Base-by-base conservation (phyloP, 2,113 vertebrate species). In the Silurus meridionalis region DNA sequence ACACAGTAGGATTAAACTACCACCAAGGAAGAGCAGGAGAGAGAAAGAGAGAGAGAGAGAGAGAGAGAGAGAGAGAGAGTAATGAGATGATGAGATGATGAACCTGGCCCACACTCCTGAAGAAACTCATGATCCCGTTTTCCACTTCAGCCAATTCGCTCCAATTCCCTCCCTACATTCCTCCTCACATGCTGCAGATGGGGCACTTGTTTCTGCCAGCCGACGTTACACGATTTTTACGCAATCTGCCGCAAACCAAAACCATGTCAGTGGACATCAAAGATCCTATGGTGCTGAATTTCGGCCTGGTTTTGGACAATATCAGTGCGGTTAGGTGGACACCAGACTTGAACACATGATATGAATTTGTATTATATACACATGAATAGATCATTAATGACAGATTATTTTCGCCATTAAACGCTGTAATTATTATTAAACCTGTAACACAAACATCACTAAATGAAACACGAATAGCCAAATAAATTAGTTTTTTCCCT, bases 21-120 rank as follows among this genome's bases (percentile, higher is more conserved):
- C 78, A 79, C 52, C 53, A 23, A 74, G 71, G 58, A 53, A 58
- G 75, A 55, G 75, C 14, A 48, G 25, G 50, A 75, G 72, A 75
- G 48, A 50, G 71, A 79, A 52, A 57, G 75, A 55, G 74, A 75
- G 72, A 75, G 48, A 50, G 72, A 53, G 48, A 52, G 48, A 57
- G 75, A n/a, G 75, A 57, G 52, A 58, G 48, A 50, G 19, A 53
- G 50, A 25, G 23, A 6, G 53, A 79, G n/a, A 0, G 78, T 61
- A 61, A 80, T 80, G 57, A 80, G 78, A 80, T 80, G 78, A 80
- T 80, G 78, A 80, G 78, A 80, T 80, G 78, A 80, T 80, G 78
- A 80, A 61, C 78, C 78, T 80, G 78, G 78, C 78, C 57, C 57
- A 80, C 78, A 80, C 78, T 80, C 78, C 58, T 80, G 77, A 80